A percentile compares a stretch with the other conserved stretches of the same genome.
Evolutionary conservation across 37 sponge, comb jelly and placozoan genomes (phyloP).

Genomic region (Amphimedon queenslandica): DNA sequence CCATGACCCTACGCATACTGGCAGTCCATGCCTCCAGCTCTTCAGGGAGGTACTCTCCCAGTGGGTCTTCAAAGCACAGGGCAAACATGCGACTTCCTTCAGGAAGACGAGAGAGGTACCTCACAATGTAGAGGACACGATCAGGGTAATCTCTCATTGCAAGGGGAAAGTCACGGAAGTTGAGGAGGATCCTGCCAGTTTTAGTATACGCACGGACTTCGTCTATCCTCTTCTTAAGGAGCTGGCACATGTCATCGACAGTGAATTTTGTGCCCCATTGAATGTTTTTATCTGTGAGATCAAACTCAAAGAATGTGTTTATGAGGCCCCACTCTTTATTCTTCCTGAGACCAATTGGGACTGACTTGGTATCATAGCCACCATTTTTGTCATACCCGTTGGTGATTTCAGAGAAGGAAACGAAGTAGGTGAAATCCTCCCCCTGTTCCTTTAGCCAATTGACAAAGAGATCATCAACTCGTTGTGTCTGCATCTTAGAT

Average conservation of each 20-base stretch:
- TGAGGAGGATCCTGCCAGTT: constrained; percentile 57
- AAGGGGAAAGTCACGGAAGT: constrained; percentile 71
- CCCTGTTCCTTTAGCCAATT: constrained; percentile 38
- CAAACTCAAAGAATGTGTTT: constrained; percentile 74
- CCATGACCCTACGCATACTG: constrained; percentile 60
- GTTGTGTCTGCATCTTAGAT: constrained; percentile 50
- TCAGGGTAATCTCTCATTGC: constrained; percentile 59
- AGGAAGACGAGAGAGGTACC: constrained; percentile 56
- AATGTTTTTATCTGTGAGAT: constrained; percentile 27
- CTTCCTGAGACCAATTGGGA: constrained; percentile 62
- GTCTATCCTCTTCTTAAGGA: constrained; percentile 49
- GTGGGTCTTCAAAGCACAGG: constrained; percentile 71
- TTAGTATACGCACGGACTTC: constrained; percentile 34
- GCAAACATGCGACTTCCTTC: constrained; percentile 41
- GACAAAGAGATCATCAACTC: constrained; percentile 78
- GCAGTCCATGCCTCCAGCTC: constrained; percentile 78
- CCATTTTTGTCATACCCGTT: constrained; percentile 27
- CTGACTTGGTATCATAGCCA: constrained; percentile 38
- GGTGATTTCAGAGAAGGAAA: constrained; percentile 74
- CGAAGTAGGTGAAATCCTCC: constrained; percentile 50
- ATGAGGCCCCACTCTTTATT: constrained; percentile 56
- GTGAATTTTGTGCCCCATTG: constrained; percentile 62
- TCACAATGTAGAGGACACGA: constrained; percentile 50
- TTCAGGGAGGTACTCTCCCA: constrained; percentile 74
- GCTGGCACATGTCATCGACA: constrained; percentile 47